Percentiles rank a stretch among this genome's conserved stretches.
phyloP scores from a whole-genome alignment of 1,140 invertebrate genomes.

The Brachystomella parvula region DNA sequence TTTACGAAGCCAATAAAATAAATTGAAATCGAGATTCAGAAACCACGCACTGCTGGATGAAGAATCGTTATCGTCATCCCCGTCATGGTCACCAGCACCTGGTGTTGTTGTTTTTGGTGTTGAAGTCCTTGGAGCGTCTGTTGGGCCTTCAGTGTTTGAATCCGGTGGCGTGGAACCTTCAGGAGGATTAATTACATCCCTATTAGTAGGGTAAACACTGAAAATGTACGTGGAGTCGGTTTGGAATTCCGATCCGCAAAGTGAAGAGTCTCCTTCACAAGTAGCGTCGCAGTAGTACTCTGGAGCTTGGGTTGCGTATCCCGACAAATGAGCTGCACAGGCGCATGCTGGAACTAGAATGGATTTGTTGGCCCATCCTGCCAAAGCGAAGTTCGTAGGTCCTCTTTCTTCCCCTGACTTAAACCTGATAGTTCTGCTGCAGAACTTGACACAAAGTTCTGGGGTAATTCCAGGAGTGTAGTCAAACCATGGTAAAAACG shows the following conservation, averaged over 20 bases:
- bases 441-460: neutral
- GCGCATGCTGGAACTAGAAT: neutral
- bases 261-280: neutral
- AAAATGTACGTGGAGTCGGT: neutral
- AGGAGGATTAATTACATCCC: neutral
- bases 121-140: neutral
- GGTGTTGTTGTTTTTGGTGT: neutral
- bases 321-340: neutral
- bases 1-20: no score
- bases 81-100: neutral
- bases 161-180: neutral
- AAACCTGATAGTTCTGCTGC: neutral
- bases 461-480: neutral
- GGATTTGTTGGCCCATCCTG: neutral
- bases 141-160: neutral
- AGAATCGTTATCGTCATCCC: no score
- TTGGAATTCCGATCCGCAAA: neutral
- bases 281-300: neutral
- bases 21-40: no score
- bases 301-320: neutral
- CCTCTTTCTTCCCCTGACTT: neutral
- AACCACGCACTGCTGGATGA: no score
- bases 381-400: neutral
- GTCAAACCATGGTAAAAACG: neutral
- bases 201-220: neutral